A percentile compares a stretch with the other conserved stretches of the same genome.
These are phyloP conservation scores for Agapostemon virescens DNA, from an alignment of 2,888 invertebrate species.

Conservation along the genomic window DNA sequence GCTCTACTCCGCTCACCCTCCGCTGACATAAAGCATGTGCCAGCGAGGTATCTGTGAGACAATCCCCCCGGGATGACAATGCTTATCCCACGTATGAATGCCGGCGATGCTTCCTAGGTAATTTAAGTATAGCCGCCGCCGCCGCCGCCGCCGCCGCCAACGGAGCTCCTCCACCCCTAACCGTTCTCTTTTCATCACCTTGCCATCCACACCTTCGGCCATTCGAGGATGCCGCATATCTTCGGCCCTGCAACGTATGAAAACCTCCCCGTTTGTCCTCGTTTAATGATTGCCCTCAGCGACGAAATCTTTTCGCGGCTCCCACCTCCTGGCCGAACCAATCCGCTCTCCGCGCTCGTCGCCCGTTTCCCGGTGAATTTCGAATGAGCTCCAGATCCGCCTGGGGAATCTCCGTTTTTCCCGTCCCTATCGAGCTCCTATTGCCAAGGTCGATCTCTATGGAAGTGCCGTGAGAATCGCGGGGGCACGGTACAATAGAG, in stretches of 20 bases:
- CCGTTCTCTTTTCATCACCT: slow-evolving; percentile 38
- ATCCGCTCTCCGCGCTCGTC: neutral
- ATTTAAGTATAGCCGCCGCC: slow-evolving; percentile 69
- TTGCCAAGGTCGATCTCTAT: slow-evolving; percentile 50
- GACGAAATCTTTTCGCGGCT: slow-evolving; percentile 50
- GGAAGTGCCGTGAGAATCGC: slow-evolving; percentile 42
- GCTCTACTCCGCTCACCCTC: slow-evolving; percentile 57
- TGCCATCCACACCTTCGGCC: slow-evolving; percentile 43
- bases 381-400: slow-evolving; percentile 42
- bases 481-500: slow-evolving; percentile 36
- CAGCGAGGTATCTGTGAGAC: slow-evolving; percentile 74
- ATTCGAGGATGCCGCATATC: slow-evolving; percentile 38
- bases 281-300: slow-evolving; percentile 62
- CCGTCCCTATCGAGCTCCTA: slow-evolving; percentile 44
- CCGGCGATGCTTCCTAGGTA: slow-evolving; percentile 70
- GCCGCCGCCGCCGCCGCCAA: neutral
- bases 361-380: slow-evolving; percentile 24
- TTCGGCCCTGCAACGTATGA: slow-evolving; percentile 51
- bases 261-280: slow-evolving; percentile 57
- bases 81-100: slow-evolving; percentile 74
- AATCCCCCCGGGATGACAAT: slow-evolving; percentile 74
- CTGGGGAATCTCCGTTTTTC: slow-evolving; percentile 32
- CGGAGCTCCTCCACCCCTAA: slow-evolving; percentile 27
- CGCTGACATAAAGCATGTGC: slow-evolving; percentile 71
- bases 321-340: neutral